Percentiles rank a stretch among this genome's conserved stretches.
Evolutionary conservation across 35 echinoderm and acorn worm genomes (phyloP).

Genomic region (Heliocidaris erythrogramma): DNA sequence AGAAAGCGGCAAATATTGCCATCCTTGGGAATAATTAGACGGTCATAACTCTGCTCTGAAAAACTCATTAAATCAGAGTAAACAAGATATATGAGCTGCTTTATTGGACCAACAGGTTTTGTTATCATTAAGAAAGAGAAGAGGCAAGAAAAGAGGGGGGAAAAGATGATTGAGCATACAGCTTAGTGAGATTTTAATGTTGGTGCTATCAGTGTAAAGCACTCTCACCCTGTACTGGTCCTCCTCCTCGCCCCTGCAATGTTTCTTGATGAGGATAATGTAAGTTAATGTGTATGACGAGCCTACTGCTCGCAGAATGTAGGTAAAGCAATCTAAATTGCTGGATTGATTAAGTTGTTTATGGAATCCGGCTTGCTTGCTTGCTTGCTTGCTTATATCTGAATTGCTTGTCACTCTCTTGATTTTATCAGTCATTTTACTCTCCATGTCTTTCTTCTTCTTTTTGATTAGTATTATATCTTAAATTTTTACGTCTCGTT

Average conservation of each 20-base stretch:
- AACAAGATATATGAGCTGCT: slow-evolving; percentile 30
- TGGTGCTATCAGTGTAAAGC: slow-evolving; percentile 24
- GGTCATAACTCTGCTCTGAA: slow-evolving; percentile 36
- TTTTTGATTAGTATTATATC: not conserved
- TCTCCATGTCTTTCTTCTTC: not conserved
- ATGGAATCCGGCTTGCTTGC: slow-evolving; percentile 10
- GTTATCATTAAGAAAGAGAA: slow-evolving; percentile 44
- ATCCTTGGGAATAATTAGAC: slow-evolving; percentile 33
- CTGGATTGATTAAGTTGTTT: slow-evolving; percentile 51
- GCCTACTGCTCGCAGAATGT: slow-evolving; percentile 6
- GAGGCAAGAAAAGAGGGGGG: not conserved
- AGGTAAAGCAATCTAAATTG: slow-evolving; percentile 49
- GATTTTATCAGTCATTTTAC: not conserved
- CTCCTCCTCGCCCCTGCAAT: not conserved
- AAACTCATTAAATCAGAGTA: slow-evolving; percentile 47
- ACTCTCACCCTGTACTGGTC: not conserved
- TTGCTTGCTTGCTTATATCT: not conserved
- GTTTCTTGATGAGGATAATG: slow-evolving; percentile 44
- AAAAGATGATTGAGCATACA: slow-evolving; percentile 11
- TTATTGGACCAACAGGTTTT: slow-evolving; percentile 50
- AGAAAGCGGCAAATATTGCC: slow-evolving; percentile 24
- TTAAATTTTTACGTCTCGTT: not conserved
- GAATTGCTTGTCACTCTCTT: not conserved
- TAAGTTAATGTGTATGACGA: slow-evolving; percentile 50
- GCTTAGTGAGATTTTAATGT: slow-evolving; percentile 29